Base-by-base conservation (phyloP, 2,113 vertebrate genomes). In the Erinaceus europaeus region DNA sequence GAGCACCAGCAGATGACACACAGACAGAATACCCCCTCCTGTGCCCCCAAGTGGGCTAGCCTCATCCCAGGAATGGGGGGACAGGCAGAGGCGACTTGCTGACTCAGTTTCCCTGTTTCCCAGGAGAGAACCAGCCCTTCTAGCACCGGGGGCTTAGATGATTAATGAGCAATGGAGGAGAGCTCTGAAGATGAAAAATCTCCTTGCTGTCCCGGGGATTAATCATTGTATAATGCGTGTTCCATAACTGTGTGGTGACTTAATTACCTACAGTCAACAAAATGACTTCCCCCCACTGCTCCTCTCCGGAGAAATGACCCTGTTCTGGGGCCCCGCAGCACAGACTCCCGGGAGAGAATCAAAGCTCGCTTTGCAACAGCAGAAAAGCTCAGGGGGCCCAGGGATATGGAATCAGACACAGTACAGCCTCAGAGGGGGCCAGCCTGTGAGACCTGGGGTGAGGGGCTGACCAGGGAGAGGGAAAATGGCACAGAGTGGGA, bases 21-120 rank as follows among this genome's bases (percentile, higher is more conserved):
- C n/a, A n/a, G 29, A 10, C 57, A 29, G 10, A 3, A n/a, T 10
- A 6, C 55, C 25, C 55, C 55, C 55, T 9, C 57, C 53, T 55
- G 20, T 8, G 21, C 10, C 27, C 57, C 6, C 21, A 7, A 21
- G 14, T 21, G 52, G 52, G 52, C 18, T 8, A 18, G 14, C 18
- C 52, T 2, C 4, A 7, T 6, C 18, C 20, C 4, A 6, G 14
- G 14, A 8, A 18, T 20, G 15, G 4, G 44, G 10, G 5, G 9
- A 0, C 0, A 4, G 23, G 1, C 4, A 38, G 59, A 0, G n/a
- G 12, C 10, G 1, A n/a, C n/a, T 3, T 0, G 32, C 42, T 2
- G 91, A 64, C 95, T 93, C 91, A 64, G 92, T 82, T 93, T 92
- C 89, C 84, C 74, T 2, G 38, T 52, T n/a, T 48, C 2, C 29